phyloP scores from a whole-genome alignment of 2,888 invertebrate species.

The Empis livida region DNA sequence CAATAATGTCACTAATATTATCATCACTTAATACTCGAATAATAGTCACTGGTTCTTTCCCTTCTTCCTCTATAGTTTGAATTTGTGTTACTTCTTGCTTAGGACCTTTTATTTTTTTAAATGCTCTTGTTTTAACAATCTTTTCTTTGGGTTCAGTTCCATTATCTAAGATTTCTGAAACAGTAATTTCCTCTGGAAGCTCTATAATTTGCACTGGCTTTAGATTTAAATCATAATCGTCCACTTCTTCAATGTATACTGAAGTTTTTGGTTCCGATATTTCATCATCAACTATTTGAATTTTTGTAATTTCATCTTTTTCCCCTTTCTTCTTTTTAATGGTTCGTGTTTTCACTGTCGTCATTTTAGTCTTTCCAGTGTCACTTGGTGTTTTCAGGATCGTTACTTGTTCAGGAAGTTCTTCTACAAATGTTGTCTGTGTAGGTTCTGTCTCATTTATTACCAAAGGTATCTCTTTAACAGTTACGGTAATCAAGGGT shows the following conservation, averaged over 20 bases:
- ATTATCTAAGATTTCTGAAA: constrained; percentile 24
- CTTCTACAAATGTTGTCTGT: constrained; percentile 19
- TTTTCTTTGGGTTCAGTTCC: constrained; percentile 24
- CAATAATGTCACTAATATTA: constrained; percentile 28
- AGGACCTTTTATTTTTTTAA: constrained; percentile 26
- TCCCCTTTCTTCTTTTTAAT: constrained; percentile 31
- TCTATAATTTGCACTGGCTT: constrained; percentile 14
- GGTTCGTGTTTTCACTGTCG: constrained; percentile 27
- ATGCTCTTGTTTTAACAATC: constrained; percentile 25
- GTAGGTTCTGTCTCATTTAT: constrained; percentile 17
- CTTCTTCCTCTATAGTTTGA: constrained; percentile 36
- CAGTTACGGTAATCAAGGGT: constrained; percentile 23
- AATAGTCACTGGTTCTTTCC: constrained; percentile 35
- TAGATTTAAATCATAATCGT: constrained; percentile 11
- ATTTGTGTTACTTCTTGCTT: constrained; percentile 29
- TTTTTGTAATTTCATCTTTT: constrained; percentile 33
- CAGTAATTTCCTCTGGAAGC: constrained; percentile 27
- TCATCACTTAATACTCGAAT: constrained; percentile 33
- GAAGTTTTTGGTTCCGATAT: constrained; percentile 21
- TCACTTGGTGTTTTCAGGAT: constrained; percentile 24
- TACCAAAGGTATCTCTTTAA: constrained; percentile 13
- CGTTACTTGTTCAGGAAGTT: constrained; percentile 29
- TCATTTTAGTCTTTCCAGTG: constrained; percentile 28
- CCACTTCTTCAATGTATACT: constrained; percentile 17
- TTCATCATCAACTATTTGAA: constrained; percentile 30